Conservation (phyloP, 35 echinoderm and acorn worm genomes). For the Ophioderma brevispina region DNA sequence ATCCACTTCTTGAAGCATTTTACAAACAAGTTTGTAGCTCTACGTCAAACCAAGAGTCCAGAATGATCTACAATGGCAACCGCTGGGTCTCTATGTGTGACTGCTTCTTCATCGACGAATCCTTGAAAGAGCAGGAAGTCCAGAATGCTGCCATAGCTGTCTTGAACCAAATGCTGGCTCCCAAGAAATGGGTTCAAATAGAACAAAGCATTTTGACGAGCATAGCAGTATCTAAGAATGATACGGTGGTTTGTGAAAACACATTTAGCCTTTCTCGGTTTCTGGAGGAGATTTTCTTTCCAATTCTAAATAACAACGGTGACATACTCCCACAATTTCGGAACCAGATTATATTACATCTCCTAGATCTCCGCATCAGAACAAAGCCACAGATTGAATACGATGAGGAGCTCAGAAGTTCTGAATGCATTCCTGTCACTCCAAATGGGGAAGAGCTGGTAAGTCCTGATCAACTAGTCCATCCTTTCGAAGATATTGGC, state of each 20-base stretch:
- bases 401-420: neutral
- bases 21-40: conserved; percentile 4
- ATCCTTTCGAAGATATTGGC: neutral
- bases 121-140: neutral
- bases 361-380: conserved; percentile 17
- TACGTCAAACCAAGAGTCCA: neutral
- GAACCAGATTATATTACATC: conserved; percentile 5
- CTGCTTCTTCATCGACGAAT: conserved; percentile 19
- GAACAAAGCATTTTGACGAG: neutral
- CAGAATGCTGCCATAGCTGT: neutral
- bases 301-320: neutral
- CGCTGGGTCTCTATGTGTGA: conserved; percentile 19
- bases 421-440: conserved; percentile 13
- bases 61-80: conserved; percentile 1
- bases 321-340: neutral
- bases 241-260: neutral
- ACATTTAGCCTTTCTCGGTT: conserved; percentile 33
- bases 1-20: conserved; percentile 37
- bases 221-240: neutral
- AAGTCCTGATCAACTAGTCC: neutral
- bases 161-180: neutral
- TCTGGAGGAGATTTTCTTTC: conserved; percentile 54
- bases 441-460: neutral
- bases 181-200: conserved; percentile 1
- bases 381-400: neutral